A percentile compares a stretch with the other conserved stretches of the same genome.
Evolutionary conservation across 2,113 vertebrate genomes (phyloP).

Genomic region (Plecotus auritus): DNA sequence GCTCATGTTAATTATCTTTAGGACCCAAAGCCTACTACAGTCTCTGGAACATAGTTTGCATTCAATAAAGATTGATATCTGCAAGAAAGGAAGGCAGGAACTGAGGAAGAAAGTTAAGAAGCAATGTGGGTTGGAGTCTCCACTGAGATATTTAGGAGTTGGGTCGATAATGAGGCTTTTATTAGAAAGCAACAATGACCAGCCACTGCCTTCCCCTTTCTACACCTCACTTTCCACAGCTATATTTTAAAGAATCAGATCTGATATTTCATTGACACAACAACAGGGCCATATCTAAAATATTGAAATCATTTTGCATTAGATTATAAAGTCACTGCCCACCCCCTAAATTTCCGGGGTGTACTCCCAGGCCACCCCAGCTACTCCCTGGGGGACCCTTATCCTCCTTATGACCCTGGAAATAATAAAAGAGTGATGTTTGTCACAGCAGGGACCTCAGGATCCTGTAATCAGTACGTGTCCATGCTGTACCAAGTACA

Average conservation of each 20-base stretch:
- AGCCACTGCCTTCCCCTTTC: neutral
- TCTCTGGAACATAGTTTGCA: neutral
- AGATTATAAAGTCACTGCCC: neutral
- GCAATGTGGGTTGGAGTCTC: rapidly evolving
- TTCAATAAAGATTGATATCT: neutral
- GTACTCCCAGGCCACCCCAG: neutral
- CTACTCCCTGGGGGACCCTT: neutral
- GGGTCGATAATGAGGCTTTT: neutral
- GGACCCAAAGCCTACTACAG: neutral
- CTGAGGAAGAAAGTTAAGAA: neutral
- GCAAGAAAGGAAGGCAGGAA: neutral
- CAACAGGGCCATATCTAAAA: neutral
- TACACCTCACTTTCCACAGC: neutral
- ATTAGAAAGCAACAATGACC: neutral
- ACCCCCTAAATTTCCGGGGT: neutral
- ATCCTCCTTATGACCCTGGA: neutral
- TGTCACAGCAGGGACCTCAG: neutral
- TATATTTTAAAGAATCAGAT: neutral
- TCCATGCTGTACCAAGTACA: neutral
- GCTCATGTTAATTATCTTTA: neutral
- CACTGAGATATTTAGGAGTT: neutral
- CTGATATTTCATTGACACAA: neutral
- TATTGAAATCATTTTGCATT: neutral
- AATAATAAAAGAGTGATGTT: neutral
- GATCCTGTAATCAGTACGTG: neutral